Evolutionary conservation across 2,797 vertebrate genomes (phyloP), one percentile per base, ranked within the genome.

Genomic region (Meda fulgida): DNA sequence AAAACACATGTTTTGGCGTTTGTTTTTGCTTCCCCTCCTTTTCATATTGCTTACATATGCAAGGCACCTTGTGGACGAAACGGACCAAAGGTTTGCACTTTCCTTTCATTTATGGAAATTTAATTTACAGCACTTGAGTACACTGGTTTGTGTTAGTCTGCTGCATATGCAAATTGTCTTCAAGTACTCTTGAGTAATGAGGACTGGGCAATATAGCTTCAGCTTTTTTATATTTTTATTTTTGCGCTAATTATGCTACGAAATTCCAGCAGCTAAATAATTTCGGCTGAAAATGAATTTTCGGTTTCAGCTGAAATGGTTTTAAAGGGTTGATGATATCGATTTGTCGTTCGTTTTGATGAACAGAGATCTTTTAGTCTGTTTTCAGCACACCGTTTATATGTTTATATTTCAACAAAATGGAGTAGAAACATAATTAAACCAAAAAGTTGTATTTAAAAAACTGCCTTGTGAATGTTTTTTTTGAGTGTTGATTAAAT

Each of bases 1-100:
- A 80, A 94, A 95, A 96, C 95, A 95, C 94, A 92, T 96, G 95
- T 95, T 95, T 88, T 94, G 93, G 93, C 93, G 94, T 96, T 95
- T 95, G 93, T 93, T 94, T 86, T 85, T 95, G 95, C 95, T 38
- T 76, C 46, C 76, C 72, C 72, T 63, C 81, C 46, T 71, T 87
- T 87, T 89, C 81, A 88, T 88, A 89, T 90, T 90, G 89, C 88
- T 86, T 89, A 90, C 89, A 87, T 75, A 86, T 78, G 85, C 89
- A 90, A 90, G 90, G 89, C 89, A 87, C 89, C 89, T 81, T 90
- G 89, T 84, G 87, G 89, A 88, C 87, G 85, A 90, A 89, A 88
- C 84, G 78, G 87, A 90, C 89, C 87, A 87, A 90, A 91, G 90
- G 90, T 92, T 92, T 91, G 90, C 89, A 85, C 63, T 87, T 80